Conservation (phyloP, 2,797 vertebrate genomes). For the Enteromius afrohamiltoni region DNA sequence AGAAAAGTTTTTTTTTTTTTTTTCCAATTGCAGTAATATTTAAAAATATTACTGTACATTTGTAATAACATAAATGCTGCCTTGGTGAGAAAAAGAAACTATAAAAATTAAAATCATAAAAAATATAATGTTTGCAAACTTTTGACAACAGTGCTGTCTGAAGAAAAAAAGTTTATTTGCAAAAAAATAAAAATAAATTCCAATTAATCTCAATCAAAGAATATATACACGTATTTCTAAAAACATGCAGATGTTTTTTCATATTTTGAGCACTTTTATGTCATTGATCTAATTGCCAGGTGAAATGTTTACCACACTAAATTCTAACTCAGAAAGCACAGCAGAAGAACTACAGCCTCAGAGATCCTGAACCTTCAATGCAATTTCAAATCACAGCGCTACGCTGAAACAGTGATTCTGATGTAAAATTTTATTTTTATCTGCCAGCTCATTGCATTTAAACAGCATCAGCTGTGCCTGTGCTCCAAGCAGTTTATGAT, state of each 20-base stretch:
- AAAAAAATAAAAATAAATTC: too few relatives aligned
- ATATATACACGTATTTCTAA: too few relatives aligned
- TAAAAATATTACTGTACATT: not conserved
- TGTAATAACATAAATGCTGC: not conserved
- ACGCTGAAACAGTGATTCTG: not conserved
- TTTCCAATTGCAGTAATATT: not conserved
- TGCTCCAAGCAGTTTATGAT: conserved; percentile 32
- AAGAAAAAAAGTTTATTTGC: too few relatives aligned
- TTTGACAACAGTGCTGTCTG: not conserved
- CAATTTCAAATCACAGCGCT: not conserved
- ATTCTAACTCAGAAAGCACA: conserved; percentile 1
- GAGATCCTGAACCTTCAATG: conserved; percentile 21
- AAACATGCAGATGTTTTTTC: not conserved
- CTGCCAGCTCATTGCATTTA: conserved; percentile 14
- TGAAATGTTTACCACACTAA: not conserved
- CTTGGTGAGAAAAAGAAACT: not conserved
- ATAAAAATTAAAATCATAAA: not conserved
- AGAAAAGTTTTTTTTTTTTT: too few relatives aligned
- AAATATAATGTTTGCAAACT: not conserved
- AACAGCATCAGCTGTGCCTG: conserved; percentile 34
- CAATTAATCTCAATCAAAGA: too few relatives aligned
- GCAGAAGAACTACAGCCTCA: not conserved
- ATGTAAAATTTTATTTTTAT: conserved; percentile 26
- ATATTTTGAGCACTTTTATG: not conserved
- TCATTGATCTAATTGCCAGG: not conserved